Evolutionary conservation across 2,888 invertebrate species (phyloP).

Genomic region (Liodrosophila aerea): DNA sequence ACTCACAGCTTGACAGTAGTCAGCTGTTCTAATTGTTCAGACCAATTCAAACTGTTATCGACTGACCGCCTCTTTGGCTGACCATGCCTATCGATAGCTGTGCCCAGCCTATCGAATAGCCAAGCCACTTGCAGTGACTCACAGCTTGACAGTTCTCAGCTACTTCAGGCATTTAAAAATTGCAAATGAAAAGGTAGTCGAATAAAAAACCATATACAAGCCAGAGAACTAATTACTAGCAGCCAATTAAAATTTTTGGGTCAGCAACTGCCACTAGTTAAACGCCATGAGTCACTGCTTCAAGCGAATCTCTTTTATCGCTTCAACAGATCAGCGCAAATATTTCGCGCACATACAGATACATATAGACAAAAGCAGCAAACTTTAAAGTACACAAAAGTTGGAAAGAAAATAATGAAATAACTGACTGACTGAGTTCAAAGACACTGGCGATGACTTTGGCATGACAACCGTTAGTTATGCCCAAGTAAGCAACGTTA

Average conservation of each 20-base stretch:
- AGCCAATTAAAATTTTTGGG: constrained; percentile 38
- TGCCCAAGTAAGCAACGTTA: constrained; percentile 43
- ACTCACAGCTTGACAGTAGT: too few relatives aligned
- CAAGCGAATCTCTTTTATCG: constrained; percentile 37
- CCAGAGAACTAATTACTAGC: constrained; percentile 5
- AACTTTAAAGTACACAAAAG: constrained; percentile 5
- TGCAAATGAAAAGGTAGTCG: not conserved
- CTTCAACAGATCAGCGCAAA: constrained; percentile 47
- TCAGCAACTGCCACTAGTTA: constrained; percentile 29
- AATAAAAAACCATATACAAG: constrained; percentile 3
- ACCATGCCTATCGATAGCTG: too few relatives aligned
- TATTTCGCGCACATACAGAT: constrained; percentile 4
- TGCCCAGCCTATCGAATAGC: too few relatives aligned
- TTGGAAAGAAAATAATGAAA: constrained; percentile 7
- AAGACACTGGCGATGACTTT: constrained; percentile 50
- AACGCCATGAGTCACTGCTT: constrained; percentile 22
- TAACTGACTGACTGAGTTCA: constrained; percentile 42
- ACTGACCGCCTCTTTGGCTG: too few relatives aligned
- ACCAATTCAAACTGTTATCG: too few relatives aligned
- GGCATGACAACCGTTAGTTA: constrained; percentile 57
- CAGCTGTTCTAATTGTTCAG: too few relatives aligned
- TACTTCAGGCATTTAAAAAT: too few relatives aligned
- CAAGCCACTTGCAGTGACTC: too few relatives aligned
- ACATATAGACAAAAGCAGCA: constrained; percentile 4
- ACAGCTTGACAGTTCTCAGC: too few relatives aligned